Base-by-base conservation (phyloP, 2,888 invertebrate species). In the Acleris literana region DNA sequence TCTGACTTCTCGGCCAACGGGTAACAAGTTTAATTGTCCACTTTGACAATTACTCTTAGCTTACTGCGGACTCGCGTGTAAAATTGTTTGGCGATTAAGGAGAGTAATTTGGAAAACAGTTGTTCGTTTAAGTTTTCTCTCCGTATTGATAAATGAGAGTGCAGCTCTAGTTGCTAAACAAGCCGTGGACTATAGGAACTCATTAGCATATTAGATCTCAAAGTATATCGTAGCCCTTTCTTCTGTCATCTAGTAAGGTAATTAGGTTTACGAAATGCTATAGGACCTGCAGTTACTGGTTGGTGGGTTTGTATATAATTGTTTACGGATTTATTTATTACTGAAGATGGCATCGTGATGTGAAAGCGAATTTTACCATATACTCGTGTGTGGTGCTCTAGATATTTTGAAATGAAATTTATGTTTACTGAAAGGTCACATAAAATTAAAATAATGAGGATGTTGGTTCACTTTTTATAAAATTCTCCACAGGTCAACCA, bases 101-200 rank as follows among this genome's bases (percentile, higher is more conserved):
- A 51, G 20, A 69, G 71, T 71, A 76, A 69, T 70, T 68, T 71
- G 63, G 67, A 64, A 62, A 69, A 57, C 33, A 33, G 56, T 61
- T 52, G 56, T 29, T 55, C 22, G 29, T 62, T 66, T 57, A 57
- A 57, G 62, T 63, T 85, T 81, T 79, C 81, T 80, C 49, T 49
- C 49, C 17, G 74, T 84, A 87, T 85, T 85, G 86, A 89, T 86
- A 81, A 85, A 84, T 79, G 82, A 81, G 80, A 79, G 76, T 78
- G 71, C 70, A 77, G 84, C 74, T 75, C 87, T 79, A 83, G 80
- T 86, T 89, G 81, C 69, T 80, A 80, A 88, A 87, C 84, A 82
- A 87, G 80, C 80, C 86, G 85, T 86, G 84, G 81, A 81, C 76
- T 83, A 82, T 74, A 76, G 73, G 72, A 71, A 74, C 82, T 84